Evolutionary conservation across 1,140 invertebrate genomes (phyloP), one percentile per base, ranked within the genome.

Genomic region (Drosophila rufa): DNA sequence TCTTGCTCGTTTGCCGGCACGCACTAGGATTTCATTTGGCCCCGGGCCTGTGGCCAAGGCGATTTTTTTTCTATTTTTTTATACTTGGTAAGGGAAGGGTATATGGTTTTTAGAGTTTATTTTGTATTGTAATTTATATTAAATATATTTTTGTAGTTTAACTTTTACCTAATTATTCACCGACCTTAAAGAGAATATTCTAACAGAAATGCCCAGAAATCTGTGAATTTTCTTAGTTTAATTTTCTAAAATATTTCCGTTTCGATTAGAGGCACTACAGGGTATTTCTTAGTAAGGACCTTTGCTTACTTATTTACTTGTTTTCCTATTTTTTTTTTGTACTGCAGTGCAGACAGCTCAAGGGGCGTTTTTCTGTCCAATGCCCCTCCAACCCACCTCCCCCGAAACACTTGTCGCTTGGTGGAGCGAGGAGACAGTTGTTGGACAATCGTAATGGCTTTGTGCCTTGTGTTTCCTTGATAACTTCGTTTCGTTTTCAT

Each of bases 401-500:
- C 30, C 65, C 68, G 38, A 79, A 83, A 87, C 84, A 82, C 84
- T 86, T 68, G 55, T 58, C 84, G 78, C 80, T 89, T 51, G 36
- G 40, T 40, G 36, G 53, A 40, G 48, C 50, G 48, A 46, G 19
- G 68, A 45, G 40, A 48, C 57, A 46, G 71, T 42, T 42, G 71
- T 42, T 45, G 40, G 66, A 89, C 70, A 79, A 61, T 57, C 53
- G 79, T 67, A 83, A 83, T 84, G 78, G 80, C 67, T 74, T 50
- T 86, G 84, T 76, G 77, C 71, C 76, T 65, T 79, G 80, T 65
- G 36, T 56, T 56, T 78, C 53, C 65, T 48, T 70, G 84, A 86
- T 89, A 86, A 83, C 84, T 86, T 83, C 76, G 76, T 85, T 86
- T 87, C 83, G 60, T 85, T 85, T 86, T 77, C 86, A 82, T 77